Evolutionary conservation across 1,140 invertebrate species (phyloP), one percentile per base, ranked within the genome.

Genomic region (Bacillus rossius): DNA sequence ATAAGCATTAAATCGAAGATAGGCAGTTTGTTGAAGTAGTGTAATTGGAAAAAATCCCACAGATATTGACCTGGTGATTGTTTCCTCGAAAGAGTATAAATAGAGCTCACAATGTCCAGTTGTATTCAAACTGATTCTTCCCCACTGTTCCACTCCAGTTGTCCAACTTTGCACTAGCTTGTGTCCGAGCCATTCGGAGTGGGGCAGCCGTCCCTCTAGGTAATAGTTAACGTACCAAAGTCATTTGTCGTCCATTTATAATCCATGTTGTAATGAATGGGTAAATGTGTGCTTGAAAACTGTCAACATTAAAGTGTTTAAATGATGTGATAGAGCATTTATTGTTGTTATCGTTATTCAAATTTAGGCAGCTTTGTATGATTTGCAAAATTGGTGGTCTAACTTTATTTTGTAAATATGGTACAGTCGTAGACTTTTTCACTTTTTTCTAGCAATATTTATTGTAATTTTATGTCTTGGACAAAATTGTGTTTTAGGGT

Each of bases 61-160:
- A 34, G 29, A 34, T 25, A 19, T 29, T 25, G 37, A 37, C 29
- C 29, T 52, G 26, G 8, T 20, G 14, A 34, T 37, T 29, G 22
- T 22, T 51, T 23, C 14, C 37, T 55, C 4, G 34, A 22, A 20
- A 20, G 42, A 19, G 40, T 14, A 26, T 26, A 10, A 29, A 29
- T 34, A 22, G 19, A 13, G 8, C 25, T 29, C 16, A 13, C n/a
- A 8, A n/a, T 22, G 20, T 23, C 22, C 54, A 48, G 14, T 13
- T 7, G 16, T 17, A 34, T 56, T 25, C 14, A 23, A 48, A 16
- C 37, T 34, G 34, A 34, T 48, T 57, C 55, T 57, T 57, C 55
- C 55, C 43, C 34, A 56, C 45, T 57, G 55, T 26, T 57, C 55
- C 55, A 19, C 41, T 57, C 55, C 47, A 22, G 43, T 29, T 48